These are phyloP conservation scores for Stomorhina lunata DNA, from an alignment of 2,888 invertebrate species.

Conservation along the genomic window DNA sequence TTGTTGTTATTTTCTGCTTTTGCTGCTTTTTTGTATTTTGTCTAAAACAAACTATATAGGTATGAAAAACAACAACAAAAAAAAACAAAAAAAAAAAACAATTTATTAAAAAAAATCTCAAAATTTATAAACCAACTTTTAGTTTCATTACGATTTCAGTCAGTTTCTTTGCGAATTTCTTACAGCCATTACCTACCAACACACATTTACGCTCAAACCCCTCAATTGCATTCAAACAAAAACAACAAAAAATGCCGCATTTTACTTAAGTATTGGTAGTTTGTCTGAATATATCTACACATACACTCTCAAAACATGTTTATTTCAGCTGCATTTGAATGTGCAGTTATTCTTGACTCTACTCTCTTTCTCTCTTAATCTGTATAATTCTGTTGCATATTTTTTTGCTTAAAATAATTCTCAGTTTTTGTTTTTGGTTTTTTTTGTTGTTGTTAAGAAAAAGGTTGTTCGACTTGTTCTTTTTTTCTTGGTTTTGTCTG, in stretches of 20 bases:
- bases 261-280: background rate
- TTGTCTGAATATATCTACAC: background rate
- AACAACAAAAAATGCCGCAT: constrained; percentile 49
- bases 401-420: background rate
- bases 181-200: constrained; percentile 43
- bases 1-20: constrained; percentile 53
- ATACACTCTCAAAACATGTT: constrained; percentile 49
- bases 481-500: background rate
- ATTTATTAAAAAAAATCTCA: constrained; percentile 53
- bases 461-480: constrained; percentile 59
- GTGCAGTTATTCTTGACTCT: background rate
- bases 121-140: constrained; percentile 60
- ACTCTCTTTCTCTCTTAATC: background rate
- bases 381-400: background rate
- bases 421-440: background rate
- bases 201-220: constrained; percentile 51
- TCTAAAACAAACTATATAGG: constrained; percentile 33
- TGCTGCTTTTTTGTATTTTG: constrained; percentile 42
- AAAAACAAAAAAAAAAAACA: too few relatives aligned
- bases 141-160: constrained; percentile 60
- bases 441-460: constrained; percentile 31
- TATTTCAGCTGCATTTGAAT: constrained; percentile 47
- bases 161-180: constrained; percentile 62
- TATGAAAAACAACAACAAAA: too few relatives aligned
- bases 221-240: too few relatives aligned